Evolutionary conservation across 2,113 vertebrate species (phyloP).

Genomic region (Anas platyrhynchos): DNA sequence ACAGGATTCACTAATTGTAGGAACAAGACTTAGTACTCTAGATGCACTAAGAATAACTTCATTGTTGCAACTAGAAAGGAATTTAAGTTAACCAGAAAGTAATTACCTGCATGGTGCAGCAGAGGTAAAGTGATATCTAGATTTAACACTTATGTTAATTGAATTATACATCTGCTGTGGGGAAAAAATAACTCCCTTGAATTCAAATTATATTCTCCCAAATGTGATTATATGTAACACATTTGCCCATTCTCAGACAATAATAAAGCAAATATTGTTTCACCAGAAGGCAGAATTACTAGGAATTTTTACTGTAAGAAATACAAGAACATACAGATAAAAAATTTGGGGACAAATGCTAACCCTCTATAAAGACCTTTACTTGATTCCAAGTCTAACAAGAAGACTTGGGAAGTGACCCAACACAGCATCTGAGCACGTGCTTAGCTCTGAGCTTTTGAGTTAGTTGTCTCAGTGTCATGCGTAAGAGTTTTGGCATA

Average conservation of each 20-base stretch:
- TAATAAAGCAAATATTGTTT: conserved; percentile 45
- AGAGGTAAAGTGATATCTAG: conserved; percentile 29
- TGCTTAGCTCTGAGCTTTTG: neutral
- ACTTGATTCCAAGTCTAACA: neutral
- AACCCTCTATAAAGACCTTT: neutral
- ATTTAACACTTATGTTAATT: conserved; percentile 51
- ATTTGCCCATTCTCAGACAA: conserved; percentile 27
- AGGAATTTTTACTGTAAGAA: neutral
- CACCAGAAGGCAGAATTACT: neutral
- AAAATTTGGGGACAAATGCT: neutral
- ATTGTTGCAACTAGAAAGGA: conserved; percentile 32
- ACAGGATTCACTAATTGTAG: neutral
- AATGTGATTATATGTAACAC: conserved; percentile 21
- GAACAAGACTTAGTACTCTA: neutral
- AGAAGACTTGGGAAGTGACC: neutral
- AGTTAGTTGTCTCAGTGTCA: neutral
- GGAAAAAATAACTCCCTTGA: conserved; percentile 14
- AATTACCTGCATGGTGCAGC: conserved; percentile 31
- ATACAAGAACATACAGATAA: neutral
- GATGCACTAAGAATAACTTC: neutral
- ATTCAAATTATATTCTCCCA: conserved; percentile 20
- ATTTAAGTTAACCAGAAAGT: conserved; percentile 39
- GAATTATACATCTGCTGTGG: conserved; percentile 46
- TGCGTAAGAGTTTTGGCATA: neutral
- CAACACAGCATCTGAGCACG: neutral